phyloP scores from a whole-genome alignment of 2,888 invertebrate genomes.

The Hydrotaea cyrtoneurina region DNA sequence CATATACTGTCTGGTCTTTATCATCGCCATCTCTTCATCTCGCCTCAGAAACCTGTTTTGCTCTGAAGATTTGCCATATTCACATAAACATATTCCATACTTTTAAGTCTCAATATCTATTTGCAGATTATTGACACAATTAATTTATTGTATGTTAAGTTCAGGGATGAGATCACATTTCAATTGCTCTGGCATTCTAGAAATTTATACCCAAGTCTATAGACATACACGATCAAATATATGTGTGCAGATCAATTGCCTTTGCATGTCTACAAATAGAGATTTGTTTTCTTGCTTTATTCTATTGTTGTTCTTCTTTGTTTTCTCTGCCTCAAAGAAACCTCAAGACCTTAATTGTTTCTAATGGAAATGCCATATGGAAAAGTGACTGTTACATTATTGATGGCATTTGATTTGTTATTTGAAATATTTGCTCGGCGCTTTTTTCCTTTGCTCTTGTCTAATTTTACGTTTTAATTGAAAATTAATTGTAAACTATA shows the following conservation, averaged over 20 bases:
- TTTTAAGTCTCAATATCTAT: too few relatives aligned
- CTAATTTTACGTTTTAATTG: background rate
- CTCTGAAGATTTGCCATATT: too few relatives aligned
- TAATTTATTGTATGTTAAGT: constrained; percentile 55
- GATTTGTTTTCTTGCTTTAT: too few relatives aligned
- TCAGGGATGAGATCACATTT: constrained; percentile 64
- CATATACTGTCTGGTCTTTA: too few relatives aligned
- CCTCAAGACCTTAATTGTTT: constrained; percentile 12
- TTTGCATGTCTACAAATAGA: background rate
- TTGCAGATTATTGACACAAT: constrained; percentile 44
- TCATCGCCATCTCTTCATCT: too few relatives aligned
- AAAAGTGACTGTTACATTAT: background rate
- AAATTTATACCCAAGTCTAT: background rate
- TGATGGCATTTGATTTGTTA: background rate
- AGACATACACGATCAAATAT: too few relatives aligned
- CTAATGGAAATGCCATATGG: background rate
- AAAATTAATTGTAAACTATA: background rate
- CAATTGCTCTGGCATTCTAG: constrained; percentile 1
- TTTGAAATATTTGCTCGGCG: background rate
- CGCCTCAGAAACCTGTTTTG: too few relatives aligned
- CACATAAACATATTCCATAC: too few relatives aligned
- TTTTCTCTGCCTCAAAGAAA: background rate
- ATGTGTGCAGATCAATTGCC: background rate
- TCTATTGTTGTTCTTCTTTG: background rate
- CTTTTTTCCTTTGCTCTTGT: too few relatives aligned